phyloP scores from a whole-genome alignment of 1,140 invertebrate species.

The Phortica variegata region DNA sequence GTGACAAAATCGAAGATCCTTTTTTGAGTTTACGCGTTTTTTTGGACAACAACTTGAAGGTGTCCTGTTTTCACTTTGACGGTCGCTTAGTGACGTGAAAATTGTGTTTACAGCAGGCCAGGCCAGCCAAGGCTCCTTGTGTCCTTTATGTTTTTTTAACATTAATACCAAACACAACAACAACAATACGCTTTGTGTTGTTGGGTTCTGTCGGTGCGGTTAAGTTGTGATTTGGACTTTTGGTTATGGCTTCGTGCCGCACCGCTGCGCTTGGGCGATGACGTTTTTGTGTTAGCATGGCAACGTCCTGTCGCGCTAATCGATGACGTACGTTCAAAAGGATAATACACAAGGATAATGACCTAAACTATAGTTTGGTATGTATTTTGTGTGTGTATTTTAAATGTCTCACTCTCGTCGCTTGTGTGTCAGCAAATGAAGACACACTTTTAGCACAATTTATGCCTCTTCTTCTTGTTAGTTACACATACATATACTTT shows the following conservation, averaged over 20 bases:
- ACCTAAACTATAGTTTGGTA: slow-evolving; percentile 44
- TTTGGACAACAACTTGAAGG: slow-evolving; percentile 2
- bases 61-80: too few relatives aligned
- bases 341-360: slow-evolving; percentile 56
- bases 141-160: background rate
- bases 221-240: slow-evolving; percentile 9
- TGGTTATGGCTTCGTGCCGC: slow-evolving; percentile 13
- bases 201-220: slow-evolving; percentile 3
- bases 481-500: too few relatives aligned
- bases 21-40: slow-evolving; percentile 11
- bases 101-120: slow-evolving; percentile 21
- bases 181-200: slow-evolving; percentile 21
- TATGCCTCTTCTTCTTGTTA: too few relatives aligned
- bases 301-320: slow-evolving; percentile 38
- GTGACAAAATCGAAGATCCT: background rate
- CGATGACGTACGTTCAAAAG: slow-evolving; percentile 38
- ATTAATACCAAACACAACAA: slow-evolving; percentile 5
- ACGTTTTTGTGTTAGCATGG: slow-evolving; percentile 8
- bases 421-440: too few relatives aligned
- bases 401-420: too few relatives aligned
- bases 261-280: slow-evolving; percentile 40
- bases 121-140: background rate
- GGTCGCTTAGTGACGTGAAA: slow-evolving; percentile 28
- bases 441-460: too few relatives aligned
- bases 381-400: too few relatives aligned